A percentile compares a stretch with the other conserved stretches of the same genome.
These are phyloP conservation scores for Lagocephalus sceleratus DNA, from an alignment of 2,797 vertebrate species.

Conservation along the genomic window DNA sequence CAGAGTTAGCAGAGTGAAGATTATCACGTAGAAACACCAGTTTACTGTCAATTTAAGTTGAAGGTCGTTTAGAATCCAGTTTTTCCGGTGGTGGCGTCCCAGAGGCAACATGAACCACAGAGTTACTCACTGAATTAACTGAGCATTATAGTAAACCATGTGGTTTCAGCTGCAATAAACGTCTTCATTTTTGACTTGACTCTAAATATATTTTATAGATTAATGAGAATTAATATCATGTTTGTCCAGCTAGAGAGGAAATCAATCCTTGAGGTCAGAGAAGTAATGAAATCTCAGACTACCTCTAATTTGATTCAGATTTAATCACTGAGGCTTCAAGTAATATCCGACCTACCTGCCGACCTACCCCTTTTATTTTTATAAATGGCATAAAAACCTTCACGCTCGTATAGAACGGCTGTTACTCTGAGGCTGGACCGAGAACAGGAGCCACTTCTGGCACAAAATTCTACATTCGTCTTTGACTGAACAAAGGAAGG, in stretches of 20 bases:
- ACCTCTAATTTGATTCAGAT: slow-evolving; percentile 22
- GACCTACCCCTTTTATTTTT: slow-evolving; percentile 2
- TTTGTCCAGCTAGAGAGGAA: slow-evolving; percentile 19
- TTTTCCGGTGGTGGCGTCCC: no score
- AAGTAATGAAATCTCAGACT: slow-evolving; percentile 11
- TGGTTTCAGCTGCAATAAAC: slow-evolving; percentile 11
- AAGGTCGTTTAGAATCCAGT: no score
- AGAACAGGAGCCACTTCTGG: slow-evolving; percentile 38
- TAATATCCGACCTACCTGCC: slow-evolving; percentile 33
- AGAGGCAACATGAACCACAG: no score
- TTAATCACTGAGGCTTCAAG: slow-evolving; percentile 18
- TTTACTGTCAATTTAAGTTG: no score
- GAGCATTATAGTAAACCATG: no score
- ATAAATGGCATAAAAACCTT: not conserved
- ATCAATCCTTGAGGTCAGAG: slow-evolving; percentile 15
- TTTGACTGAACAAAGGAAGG: slow-evolving; percentile 14
- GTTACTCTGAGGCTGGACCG: slow-evolving; percentile 12
- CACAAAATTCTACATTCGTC: slow-evolving; percentile 43
- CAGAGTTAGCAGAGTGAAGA: no score
- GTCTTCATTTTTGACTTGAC: slow-evolving; percentile 34
- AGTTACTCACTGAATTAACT: no score
- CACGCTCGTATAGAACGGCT: slow-evolving; percentile 37
- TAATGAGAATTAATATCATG: slow-evolving; percentile 26
- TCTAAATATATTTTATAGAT: slow-evolving; percentile 31
- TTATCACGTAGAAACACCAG: no score